phyloP scores from a whole-genome alignment of 2,113 vertebrate genomes.

The Lonchura striata region DNA sequence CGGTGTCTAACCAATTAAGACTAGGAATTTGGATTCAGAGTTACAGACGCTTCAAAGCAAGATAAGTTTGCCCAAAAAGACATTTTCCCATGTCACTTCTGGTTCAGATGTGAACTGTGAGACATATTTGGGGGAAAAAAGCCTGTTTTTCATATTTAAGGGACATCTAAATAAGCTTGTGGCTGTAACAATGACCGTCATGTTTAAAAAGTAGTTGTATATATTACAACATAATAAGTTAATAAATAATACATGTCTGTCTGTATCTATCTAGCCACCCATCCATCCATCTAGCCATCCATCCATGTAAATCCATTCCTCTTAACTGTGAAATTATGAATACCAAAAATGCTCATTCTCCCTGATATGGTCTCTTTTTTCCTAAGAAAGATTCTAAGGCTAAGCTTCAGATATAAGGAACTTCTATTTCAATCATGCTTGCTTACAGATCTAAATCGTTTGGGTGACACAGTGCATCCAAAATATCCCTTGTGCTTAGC shows the following conservation, averaged over 20 bases:
- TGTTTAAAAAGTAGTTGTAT: constrained; percentile 46
- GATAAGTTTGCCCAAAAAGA: background rate
- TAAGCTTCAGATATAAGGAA: background rate
- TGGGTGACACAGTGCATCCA: background rate
- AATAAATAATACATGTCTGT: constrained; percentile 57
- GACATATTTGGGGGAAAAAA: background rate
- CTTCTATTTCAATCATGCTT: background rate
- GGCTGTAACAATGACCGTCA: background rate
- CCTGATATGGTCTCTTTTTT: background rate
- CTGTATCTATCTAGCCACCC: background rate
- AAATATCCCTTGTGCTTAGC: background rate
- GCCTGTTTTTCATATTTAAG: background rate
- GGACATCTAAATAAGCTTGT: background rate
- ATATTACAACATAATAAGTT: constrained; percentile 37
- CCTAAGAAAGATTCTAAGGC: background rate
- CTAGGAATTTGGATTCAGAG: background rate
- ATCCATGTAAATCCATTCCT: constrained; percentile 22
- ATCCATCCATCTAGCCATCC: constrained; percentile 27
- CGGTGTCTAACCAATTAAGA: constrained; percentile 39
- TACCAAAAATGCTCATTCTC: background rate
- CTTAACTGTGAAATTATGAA: background rate
- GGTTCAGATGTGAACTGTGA: background rate
- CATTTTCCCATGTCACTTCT: constrained; percentile 3
- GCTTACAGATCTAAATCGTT: background rate
- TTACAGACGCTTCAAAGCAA: constrained; percentile 34